Base-by-base conservation (phyloP, 2,113 vertebrate species). In the Mesembrinibis cayennensis region DNA sequence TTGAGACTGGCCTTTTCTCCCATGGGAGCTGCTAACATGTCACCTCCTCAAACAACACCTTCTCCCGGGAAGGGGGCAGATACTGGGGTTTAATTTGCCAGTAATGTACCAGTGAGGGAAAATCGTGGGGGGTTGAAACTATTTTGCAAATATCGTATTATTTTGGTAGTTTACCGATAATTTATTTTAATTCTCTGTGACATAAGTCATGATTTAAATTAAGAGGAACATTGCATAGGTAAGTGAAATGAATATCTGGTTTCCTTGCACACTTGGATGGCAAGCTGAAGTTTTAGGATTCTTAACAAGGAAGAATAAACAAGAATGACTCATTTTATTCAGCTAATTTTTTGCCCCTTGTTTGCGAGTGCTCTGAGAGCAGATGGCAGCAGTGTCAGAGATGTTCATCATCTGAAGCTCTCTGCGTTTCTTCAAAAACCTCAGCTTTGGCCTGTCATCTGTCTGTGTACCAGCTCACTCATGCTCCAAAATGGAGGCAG, bases 331-430 rank as follows among this genome's bases (percentile, higher is more conserved):
- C 8, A 66, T 78, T 90, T 84, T 45, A 88, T 82, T 92, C 59
- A 84, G 78, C 45, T 91, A 38, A 79, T 81, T 87, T 89, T 96
- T 93, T 90, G 59, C 61, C 74, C 89, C 90, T 87, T 93, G 53
- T 92, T 96, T 94, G 52, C 3, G 5, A 96, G 65, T 32, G 62
- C 42, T 92, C 77, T 44, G 66, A 70, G 70, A 93, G 87, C 95
- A 97, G 92, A 96, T 83, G 81, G 95, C 53, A 91, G 71, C 65
- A 78, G 40, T 94, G 81, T 59, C 81, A 92, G 83, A 6, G 5
- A 61, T 58, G 82, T 74, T 96, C 42, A 94, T 71, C 91, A 82
- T 73, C 38, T 77, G 73, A 92, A 91, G 79, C 59, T 62, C 62
- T 93, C 14, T 52, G 1, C 34, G 40, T 40, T 82, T 76, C 73